Percentiles rank a stretch among this genome's conserved stretches.
These are phyloP conservation scores for Pseudobourletiella spinata DNA, from an alignment of 1,140 invertebrate species.

Conservation along the genomic window DNA sequence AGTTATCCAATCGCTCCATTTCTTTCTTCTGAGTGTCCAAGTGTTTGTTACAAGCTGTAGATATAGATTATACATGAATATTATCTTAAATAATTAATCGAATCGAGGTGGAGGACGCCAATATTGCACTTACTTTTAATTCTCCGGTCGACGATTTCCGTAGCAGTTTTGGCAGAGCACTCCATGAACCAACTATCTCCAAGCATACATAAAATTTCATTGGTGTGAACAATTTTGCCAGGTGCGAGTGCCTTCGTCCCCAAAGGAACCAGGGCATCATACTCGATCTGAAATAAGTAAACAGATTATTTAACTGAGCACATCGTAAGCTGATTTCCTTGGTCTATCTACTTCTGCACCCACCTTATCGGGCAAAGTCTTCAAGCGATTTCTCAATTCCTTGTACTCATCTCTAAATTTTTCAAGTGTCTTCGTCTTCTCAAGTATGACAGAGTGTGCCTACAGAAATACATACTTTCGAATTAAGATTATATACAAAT, in stretches of 20 bases:
- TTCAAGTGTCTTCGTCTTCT: neutral
- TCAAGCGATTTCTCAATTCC: conserved; percentile 41
- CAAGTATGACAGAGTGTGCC: neutral
- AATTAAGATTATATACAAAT: neutral
- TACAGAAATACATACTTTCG: too few relatives aligned
- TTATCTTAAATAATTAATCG: too few relatives aligned
- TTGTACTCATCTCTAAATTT: conserved; percentile 38
- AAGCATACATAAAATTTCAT: conserved; percentile 57
- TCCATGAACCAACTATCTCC: conserved; percentile 65
- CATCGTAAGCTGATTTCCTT: too few relatives aligned
- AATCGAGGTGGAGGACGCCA: too few relatives aligned
- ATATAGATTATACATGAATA: too few relatives aligned
- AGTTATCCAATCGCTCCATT: conserved; percentile 42
- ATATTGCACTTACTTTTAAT: conserved; percentile 49
- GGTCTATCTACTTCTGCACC: conserved; percentile 10
- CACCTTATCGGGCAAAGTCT: conserved; percentile 40
- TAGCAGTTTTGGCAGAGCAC: conserved; percentile 54
- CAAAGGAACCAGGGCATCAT: conserved; percentile 53
- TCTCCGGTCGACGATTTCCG: conserved; percentile 52
- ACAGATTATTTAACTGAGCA: neutral
- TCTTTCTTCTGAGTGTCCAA: conserved; percentile 45
- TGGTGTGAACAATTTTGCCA: conserved; percentile 59
- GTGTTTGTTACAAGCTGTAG: conserved; percentile 46
- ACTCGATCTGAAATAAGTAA: conserved; percentile 7
- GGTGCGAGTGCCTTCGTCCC: conserved; percentile 56